Base-by-base conservation (phyloP, 1,140 invertebrate species). In the Gryon sp. region DNA sequence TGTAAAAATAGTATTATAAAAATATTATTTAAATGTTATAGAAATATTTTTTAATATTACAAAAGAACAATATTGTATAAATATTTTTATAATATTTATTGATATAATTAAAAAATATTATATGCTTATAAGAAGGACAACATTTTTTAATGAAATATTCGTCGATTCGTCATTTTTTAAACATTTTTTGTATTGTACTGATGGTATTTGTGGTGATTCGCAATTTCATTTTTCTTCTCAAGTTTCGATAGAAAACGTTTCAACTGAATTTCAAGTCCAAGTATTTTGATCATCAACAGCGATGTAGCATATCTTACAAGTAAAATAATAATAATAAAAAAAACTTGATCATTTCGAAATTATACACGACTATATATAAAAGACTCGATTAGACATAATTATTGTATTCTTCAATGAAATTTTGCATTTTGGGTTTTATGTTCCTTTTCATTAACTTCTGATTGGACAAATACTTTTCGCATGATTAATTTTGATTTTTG, bases 371-470 rank as follows among this genome's bases (percentile, higher is more conserved):
- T 70, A 70, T 46, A 62, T 36, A 72, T 63, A 55, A 70, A 70
- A 72, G 57, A 72, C 57, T 72, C 57, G 50, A 63, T 72, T 70
- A 72, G 57, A 55, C 4, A 48, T 69, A 59, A 69, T 69, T 69
- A 52, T 41, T 52, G 26, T 24, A 69, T 57, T 62, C 36, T 45
- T 57, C 16, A 14, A 9, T 16, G 34, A 41, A 19, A 34, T 63
- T 52, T 9, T 32, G 36, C 30, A 30, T 20, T 26, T 14, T 59
- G 36, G 8, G 20, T 59, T 62, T 68, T 14, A 20, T 18, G 28
- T 60, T 74, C 19, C 43, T 38, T 70, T 20, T n/a, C 26, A 40
- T 41, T 36, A 36, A 4, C n/a, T 38, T 11, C 12, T 38, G 41
- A 14, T 48, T 60, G 62, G 46, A 24, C 34, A 30, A 59, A 65